phyloP scores from a whole-genome alignment of 2,888 invertebrate species.

The Chrysolina americana region DNA sequence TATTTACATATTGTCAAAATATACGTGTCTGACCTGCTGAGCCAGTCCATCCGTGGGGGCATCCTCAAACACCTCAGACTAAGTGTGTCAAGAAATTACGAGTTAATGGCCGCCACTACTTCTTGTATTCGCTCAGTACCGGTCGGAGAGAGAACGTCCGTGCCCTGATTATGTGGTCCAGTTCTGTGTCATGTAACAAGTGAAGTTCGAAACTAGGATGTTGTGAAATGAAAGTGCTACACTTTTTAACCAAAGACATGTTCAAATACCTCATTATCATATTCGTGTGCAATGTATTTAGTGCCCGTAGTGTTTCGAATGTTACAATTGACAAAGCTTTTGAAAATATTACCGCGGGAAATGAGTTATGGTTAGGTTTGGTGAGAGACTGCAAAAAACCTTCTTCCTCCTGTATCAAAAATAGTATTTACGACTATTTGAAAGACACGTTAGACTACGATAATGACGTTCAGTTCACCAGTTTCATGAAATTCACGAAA shows the following conservation, averaged over 20 bases:
- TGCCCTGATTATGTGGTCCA: slow-evolving; percentile 65
- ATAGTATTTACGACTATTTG: slow-evolving; percentile 82
- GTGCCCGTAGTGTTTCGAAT: slow-evolving; percentile 58
- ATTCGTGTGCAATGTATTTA: slow-evolving; percentile 40
- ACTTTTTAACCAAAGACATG: slow-evolving; percentile 45
- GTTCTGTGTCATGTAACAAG: slow-evolving; percentile 50
- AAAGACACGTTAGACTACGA: slow-evolving; percentile 76
- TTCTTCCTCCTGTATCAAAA: slow-evolving; percentile 82
- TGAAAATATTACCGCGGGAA: slow-evolving; percentile 69
- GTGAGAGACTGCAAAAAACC: slow-evolving; percentile 80
- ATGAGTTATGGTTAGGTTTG: slow-evolving; percentile 82
- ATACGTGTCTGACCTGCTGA: not conserved
- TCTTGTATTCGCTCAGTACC: slow-evolving; percentile 63
- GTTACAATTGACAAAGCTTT: slow-evolving; percentile 60
- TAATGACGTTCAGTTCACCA: slow-evolving; percentile 68
- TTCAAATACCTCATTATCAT: slow-evolving; percentile 45
- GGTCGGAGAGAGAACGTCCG: slow-evolving; percentile 62
- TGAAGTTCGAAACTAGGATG: slow-evolving; percentile 34
- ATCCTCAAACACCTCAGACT: slow-evolving; percentile 7
- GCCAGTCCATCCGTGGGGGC: slow-evolving; percentile 23
- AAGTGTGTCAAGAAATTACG: slow-evolving; percentile 68
- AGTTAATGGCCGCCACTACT: slow-evolving; percentile 58
- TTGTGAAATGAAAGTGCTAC: slow-evolving; percentile 43
- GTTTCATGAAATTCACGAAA: slow-evolving; percentile 71
- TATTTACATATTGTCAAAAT: slow-evolving; percentile 9